Percentiles rank a stretch among this genome's conserved stretches.
Evolutionary conservation across 2,888 invertebrate genomes (phyloP).

Genomic region (Andrena minutula): DNA sequence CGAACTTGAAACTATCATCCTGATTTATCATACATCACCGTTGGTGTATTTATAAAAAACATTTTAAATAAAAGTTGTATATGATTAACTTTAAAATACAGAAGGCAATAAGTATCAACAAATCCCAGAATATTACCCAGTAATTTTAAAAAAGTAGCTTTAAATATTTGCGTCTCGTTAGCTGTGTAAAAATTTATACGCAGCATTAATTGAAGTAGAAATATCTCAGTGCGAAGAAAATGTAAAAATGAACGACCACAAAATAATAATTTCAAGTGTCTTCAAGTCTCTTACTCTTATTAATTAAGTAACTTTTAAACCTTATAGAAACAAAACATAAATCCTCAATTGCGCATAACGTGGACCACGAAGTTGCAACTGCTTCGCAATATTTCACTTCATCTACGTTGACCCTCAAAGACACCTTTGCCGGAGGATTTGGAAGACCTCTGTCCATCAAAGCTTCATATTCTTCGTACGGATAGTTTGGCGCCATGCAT

Average conservation of each 20-base stretch:
- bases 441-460: constrained; percentile 87
- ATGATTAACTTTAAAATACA: too few species aligned
- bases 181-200: too few species aligned
- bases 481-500: constrained; percentile 92
- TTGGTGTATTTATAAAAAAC: too few species aligned
- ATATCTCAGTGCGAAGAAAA: too few species aligned
- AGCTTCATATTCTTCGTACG: constrained; percentile 91
- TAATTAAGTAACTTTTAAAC: constrained; percentile 65
- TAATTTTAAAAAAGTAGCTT: too few species aligned
- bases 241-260: neutral
- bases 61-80: too few species aligned
- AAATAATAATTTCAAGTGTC: neutral
- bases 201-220: too few species aligned
- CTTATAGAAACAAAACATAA: constrained; percentile 92
- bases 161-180: too few species aligned
- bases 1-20: neutral
- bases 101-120: too few species aligned
- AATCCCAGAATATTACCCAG: too few species aligned
- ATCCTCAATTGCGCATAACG: constrained; percentile 92
- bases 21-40: neutral
- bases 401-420: constrained; percentile 84
- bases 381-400: constrained; percentile 78
- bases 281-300: neutral
- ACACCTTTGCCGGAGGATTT: constrained; percentile 92
- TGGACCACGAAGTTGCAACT: constrained; percentile 74